Evolutionary conservation across 2,113 vertebrate genomes (phyloP).

Genomic region (Fulmarus glacialis): DNA sequence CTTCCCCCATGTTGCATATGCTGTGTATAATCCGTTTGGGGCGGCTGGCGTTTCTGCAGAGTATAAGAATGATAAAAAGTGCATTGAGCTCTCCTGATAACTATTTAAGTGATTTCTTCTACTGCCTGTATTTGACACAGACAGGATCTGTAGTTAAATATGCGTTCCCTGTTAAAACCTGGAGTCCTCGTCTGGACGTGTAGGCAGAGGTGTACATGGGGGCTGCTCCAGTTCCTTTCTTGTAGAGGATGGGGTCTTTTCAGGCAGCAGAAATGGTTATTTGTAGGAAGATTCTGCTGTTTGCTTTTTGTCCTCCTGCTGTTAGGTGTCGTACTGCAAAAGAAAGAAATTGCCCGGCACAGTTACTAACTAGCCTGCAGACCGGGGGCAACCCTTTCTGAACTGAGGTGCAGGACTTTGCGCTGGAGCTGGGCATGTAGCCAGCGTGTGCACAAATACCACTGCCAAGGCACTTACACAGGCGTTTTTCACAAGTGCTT

Average conservation of each 20-base stretch:
- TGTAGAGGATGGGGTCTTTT: neutral
- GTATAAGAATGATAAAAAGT: neutral
- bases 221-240: neutral
- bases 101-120: neutral
- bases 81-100: neutral
- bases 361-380: rapidly evolving
- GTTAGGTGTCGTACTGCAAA: neutral
- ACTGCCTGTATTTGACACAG: neutral
- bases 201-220: neutral
- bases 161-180: rapidly evolving
- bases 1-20: neutral
- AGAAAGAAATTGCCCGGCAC: neutral
- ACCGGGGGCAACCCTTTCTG: neutral
- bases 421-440: neutral
- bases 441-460: no score
- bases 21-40: neutral
- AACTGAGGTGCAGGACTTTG: neutral
- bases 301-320: neutral
- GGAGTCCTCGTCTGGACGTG: neutral
- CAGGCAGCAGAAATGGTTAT: neutral
- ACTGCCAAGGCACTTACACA: rapidly evolving
- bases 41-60: neutral
- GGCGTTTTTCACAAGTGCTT: rapidly evolving
- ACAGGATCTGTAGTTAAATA: neutral
- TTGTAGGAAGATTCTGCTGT: neutral